Percentiles rank a stretch among this genome's conserved stretches.
phyloP scores from a whole-genome alignment of 2,888 invertebrate genomes.

The Parnassius smintheus region DNA sequence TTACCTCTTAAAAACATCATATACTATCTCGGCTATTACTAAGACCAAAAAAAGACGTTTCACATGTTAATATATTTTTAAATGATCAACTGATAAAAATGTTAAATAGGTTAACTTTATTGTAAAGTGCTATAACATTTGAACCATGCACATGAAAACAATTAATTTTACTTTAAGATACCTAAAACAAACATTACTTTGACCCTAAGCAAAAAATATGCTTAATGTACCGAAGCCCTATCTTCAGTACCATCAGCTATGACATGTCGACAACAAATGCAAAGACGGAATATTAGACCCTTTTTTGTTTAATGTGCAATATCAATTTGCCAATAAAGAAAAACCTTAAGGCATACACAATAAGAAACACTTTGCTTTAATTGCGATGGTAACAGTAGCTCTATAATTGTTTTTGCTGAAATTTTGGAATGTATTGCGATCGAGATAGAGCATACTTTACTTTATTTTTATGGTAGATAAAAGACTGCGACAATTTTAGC shows the following conservation, averaged over 20 bases:
- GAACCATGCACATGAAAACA: background rate
- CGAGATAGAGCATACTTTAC: conserved; percentile 22
- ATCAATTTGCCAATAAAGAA: background rate
- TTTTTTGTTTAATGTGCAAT: too few relatives aligned
- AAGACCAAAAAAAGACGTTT: too few relatives aligned
- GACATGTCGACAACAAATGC: conserved; percentile 47
- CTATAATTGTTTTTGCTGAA: background rate
- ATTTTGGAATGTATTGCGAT: background rate
- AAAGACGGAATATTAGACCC: conserved; percentile 40
- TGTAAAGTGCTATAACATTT: too few relatives aligned
- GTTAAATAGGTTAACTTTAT: too few relatives aligned
- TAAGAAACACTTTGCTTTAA: conserved; percentile 15
- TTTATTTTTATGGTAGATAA: conserved; percentile 36
- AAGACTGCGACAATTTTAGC: conserved; percentile 26
- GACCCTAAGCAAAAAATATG: conserved; percentile 12
- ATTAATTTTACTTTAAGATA: background rate
- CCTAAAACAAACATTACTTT: conserved; percentile 12
- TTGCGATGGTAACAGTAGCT: background rate
- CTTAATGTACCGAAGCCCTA: conserved; percentile 35
- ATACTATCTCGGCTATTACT: too few relatives aligned
- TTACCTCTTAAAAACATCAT: too few relatives aligned
- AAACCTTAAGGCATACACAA: background rate
- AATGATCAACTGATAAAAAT: too few relatives aligned
- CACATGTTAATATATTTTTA: too few relatives aligned
- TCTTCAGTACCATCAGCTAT: conserved; percentile 28